Evolutionary conservation across 1,140 invertebrate genomes (phyloP), one percentile per base, ranked within the genome.

Genomic region (Drosophila miranda): DNA sequence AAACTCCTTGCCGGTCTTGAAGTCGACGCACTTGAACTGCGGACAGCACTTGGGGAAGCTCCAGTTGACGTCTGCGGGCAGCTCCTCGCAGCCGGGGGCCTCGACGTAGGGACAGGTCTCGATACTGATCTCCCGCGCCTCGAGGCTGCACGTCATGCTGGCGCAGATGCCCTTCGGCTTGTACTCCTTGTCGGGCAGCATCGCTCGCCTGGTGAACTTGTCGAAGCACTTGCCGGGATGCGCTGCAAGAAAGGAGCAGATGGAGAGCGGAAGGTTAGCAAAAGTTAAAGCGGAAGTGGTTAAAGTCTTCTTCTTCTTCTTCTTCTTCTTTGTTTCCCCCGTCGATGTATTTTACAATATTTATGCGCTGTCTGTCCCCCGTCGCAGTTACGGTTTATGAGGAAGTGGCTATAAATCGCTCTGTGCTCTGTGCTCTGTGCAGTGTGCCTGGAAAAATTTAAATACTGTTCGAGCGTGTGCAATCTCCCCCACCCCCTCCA

Each of bases 151-250:
- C 63, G 83, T 90, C 83, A 90, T 89, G n/a, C 81, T 72, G 26
- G 89, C 89, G 38, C 89, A 90, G 60, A 90, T 89, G 77, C 89
- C 89, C 75, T 90, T 90, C 75, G 89, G 89, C 69, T 75, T 89
- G 79, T 90, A 90, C 48, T 90, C 89, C 86, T 90, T 90, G 63
- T 83, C 69, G 57, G 89, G 89, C 52, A 90, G 73, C 80, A 90
- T 81, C 57, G 80, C 75, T 54, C 84, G 88, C 50, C 80, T 74
- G 54, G 89, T 90, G 46, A 90, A 66, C 75, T 90, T 90, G 66
- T 90, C 89, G 77, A 71, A 90, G 73, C 89, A 90, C 74, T 89
- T 90, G 66, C 89, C 89, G 52, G 78, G 89, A 66, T 90, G 78
- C 26, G 86, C 89, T 90, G 64, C 28, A 81, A 38, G 11, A 41